These are phyloP conservation scores for Eira barbara DNA, from an alignment of 2,113 vertebrate species.

Conservation along the genomic window DNA sequence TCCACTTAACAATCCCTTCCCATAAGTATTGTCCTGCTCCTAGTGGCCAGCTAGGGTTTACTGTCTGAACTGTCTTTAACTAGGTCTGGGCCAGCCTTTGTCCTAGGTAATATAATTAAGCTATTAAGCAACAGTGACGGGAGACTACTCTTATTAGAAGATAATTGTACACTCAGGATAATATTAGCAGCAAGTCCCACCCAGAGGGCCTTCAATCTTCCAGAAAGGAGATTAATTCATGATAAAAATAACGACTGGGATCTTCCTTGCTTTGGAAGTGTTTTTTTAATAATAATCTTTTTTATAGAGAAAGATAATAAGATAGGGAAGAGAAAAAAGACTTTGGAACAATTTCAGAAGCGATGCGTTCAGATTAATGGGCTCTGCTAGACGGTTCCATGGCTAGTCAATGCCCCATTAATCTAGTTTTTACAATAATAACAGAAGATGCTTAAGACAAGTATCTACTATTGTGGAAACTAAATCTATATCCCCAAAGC, in stretches of 20 bases:
- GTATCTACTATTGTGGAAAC: not conserved
- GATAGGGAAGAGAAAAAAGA: not conserved
- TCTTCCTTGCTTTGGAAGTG: not conserved
- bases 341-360: slow-evolving; percentile 13
- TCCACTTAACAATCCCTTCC: not conserved
- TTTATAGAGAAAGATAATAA: slow-evolving; percentile 4
- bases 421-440: not conserved
- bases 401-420: not conserved
- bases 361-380: not conserved
- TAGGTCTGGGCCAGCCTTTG: not conserved
- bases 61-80: not conserved
- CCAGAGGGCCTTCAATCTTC: not conserved
- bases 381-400: not conserved
- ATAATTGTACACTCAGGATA: not conserved
- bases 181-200: not conserved
- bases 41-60: not conserved
- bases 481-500: not conserved
- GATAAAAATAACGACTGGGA: not conserved
- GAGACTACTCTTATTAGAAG: not conserved
- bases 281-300: not conserved
- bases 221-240: not conserved
- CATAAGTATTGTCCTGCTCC: not conserved
- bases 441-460: not conserved
- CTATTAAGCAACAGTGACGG: not conserved
- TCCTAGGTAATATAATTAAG: not conserved